Evolutionary conservation across 2,113 vertebrate genomes (phyloP).

Genomic region (Gobius niger): DNA sequence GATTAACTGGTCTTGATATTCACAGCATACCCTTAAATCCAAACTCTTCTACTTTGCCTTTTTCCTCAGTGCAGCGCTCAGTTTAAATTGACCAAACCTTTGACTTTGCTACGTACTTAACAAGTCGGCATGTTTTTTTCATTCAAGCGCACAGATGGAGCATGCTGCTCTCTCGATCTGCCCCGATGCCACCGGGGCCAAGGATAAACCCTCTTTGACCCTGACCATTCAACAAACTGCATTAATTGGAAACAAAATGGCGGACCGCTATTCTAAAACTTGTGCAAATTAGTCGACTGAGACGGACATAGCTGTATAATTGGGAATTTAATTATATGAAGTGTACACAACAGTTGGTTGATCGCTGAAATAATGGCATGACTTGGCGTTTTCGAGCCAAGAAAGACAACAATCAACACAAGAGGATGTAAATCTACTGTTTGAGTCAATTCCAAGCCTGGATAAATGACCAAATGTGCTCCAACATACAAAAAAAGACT

Average conservation of each 20-base stretch:
- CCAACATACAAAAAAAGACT: background rate
- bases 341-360: background rate
- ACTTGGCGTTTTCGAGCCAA: background rate
- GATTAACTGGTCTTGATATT: background rate
- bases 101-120: slow-evolving; percentile 11
- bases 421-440: background rate
- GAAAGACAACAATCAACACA: no score
- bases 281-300: background rate
- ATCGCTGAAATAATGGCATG: background rate
- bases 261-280: background rate
- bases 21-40: background rate
- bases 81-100: background rate
- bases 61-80: background rate
- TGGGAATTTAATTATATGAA: slow-evolving; percentile 11
- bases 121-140: background rate
- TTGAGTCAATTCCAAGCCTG: no score
- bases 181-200: slow-evolving; percentile 31
- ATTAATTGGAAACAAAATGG: slow-evolving; percentile 30
- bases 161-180: slow-evolving; percentile 20
- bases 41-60: background rate
- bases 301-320: background rate
- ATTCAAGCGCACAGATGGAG: slow-evolving; percentile 50
- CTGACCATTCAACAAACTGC: slow-evolving; percentile 7
- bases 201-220: slow-evolving; percentile 29
- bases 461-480: no score